A percentile compares a stretch with the other conserved stretches of the same genome.
phyloP scores from a whole-genome alignment of 2,888 invertebrate species.

The Pegoplata infirma region DNA sequence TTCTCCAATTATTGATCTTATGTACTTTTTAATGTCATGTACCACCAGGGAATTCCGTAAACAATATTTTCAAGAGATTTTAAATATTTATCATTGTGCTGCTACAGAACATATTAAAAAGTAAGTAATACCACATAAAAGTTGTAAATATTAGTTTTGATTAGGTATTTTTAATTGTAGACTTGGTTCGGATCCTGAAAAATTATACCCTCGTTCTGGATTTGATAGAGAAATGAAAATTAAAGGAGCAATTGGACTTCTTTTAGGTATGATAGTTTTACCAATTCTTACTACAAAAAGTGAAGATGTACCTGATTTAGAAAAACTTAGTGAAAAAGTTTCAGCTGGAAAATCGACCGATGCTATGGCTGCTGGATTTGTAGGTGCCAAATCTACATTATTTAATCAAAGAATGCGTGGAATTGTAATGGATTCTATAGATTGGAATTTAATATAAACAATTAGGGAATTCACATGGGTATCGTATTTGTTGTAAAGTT shows the following conservation, averaged over 20 bases:
- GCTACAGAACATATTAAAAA: conserved; percentile 66
- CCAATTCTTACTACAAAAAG: conserved; percentile 71
- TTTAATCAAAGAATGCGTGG: conserved; percentile 70
- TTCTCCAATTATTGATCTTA: conserved; percentile 73
- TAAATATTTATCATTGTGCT: conserved; percentile 70
- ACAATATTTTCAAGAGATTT: conserved; percentile 66
- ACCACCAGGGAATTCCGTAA: conserved; percentile 70
- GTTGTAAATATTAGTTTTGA: background rate
- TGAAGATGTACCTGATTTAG: conserved; percentile 72
- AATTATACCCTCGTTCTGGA: conserved; percentile 67
- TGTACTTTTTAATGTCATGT: conserved; percentile 72
- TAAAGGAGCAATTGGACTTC: conserved; percentile 70
- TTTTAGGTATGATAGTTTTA: conserved; percentile 72
- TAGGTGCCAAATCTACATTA: conserved; percentile 55
- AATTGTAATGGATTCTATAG: conserved; percentile 69
- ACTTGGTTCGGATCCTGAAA: conserved; percentile 68
- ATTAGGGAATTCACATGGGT: background rate
- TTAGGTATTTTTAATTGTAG: too few relatives aligned
- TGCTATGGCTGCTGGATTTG: conserved; percentile 65
- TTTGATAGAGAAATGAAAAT: conserved; percentile 69
- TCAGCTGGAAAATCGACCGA: conserved; percentile 67
- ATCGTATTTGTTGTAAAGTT: too few relatives aligned
- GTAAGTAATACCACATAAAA: conserved; percentile 59
- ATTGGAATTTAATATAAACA: conserved; percentile 69
- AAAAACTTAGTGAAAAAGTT: conserved; percentile 70